Evolutionary conservation across 2,888 invertebrate genomes (phyloP).

Genomic region (Drosophila picticornis): DNA sequence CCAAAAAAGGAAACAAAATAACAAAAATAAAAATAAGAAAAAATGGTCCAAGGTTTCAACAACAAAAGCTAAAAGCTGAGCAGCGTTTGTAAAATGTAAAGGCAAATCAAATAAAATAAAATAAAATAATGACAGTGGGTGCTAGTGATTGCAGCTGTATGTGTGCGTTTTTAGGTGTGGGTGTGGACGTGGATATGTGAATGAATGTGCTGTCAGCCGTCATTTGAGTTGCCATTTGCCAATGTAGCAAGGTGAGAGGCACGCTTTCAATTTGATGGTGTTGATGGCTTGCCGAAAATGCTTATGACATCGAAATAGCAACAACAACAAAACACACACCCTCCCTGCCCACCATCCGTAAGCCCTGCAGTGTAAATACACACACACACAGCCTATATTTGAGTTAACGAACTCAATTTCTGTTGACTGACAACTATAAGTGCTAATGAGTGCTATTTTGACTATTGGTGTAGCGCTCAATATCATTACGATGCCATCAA

Average conservation of each 20-base stretch:
- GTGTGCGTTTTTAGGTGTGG: constrained; percentile 16
- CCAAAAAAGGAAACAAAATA: constrained; percentile 43
- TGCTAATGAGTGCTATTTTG: constrained; percentile 52
- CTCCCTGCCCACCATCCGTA: neutral
- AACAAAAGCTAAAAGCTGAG: constrained; percentile 51
- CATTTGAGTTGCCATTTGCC: constrained; percentile 58
- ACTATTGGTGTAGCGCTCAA: constrained; percentile 43
- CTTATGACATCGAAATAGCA: constrained; percentile 39
- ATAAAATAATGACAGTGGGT: constrained; percentile 64
- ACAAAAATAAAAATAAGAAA: constrained; percentile 20
- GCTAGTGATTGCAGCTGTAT: constrained; percentile 26
- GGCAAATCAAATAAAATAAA: constrained; percentile 74
- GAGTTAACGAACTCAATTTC: constrained; percentile 41
- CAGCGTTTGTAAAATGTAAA: constrained; percentile 57
- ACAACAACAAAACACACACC: constrained; percentile 15
- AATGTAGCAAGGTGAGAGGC: constrained; percentile 48
- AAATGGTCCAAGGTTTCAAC: constrained; percentile 45
- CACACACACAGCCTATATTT: neutral
- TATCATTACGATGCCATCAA: constrained; percentile 51
- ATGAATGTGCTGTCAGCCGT: constrained; percentile 43
- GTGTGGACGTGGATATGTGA: constrained; percentile 20
- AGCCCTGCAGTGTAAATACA: neutral
- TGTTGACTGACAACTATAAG: constrained; percentile 38
- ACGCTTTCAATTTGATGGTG: constrained; percentile 46
- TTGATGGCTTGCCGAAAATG: constrained; percentile 47